Base-by-base conservation (phyloP, 2,113 vertebrate genomes). In the Ginglymostoma cirratum region DNA sequence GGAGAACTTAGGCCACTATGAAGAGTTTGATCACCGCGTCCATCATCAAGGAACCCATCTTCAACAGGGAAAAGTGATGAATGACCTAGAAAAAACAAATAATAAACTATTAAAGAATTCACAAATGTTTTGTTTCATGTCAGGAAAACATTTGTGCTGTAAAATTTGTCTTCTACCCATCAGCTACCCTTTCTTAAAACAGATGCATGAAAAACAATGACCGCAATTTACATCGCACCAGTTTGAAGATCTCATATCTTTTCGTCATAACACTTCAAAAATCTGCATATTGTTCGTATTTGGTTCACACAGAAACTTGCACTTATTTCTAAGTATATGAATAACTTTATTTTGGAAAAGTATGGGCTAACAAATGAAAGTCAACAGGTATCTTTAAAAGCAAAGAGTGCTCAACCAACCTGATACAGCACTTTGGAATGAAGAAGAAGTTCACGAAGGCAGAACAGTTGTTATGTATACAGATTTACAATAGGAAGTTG, bases 51-150 rank as follows among this genome's bases (percentile, higher is more conserved):
- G 96, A 99, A 99, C 17, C 98, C 99, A 52, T 99, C 99, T 97
- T 99, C 99, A 99, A 99, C 99, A 45, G 99, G 99, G 97, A 99
- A 99, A 96, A 99, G 97, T 89, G 99, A 99, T 0, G 99, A 99
- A 96, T 99, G 99, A 97, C 99, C 99, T 99, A 96, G 27, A 97
- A 72, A 66, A 95, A 69, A 96, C 78, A 95, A 0, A 96, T 72
- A 95, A 12, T 72, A 95, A 70, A 72, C 4, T 6, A 92, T 65
- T 66, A 66, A n/a, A 67, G 15, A 61, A 24, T 86, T 45, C 42
- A 34, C 27, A 65, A 66, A 23, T 67, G 83, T 4, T 42, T 30
- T 89, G 48, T 5, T 90, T 90, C 90, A 67, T 38, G 21, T 66
- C 34, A 67, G 48, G 48, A 19, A 38, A 23, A 30, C 12, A 17